Evolutionary conservation across 2,888 invertebrate genomes (phyloP), one percentile per base, ranked within the genome.

Genomic region (Cheilosia scutellata): DNA sequence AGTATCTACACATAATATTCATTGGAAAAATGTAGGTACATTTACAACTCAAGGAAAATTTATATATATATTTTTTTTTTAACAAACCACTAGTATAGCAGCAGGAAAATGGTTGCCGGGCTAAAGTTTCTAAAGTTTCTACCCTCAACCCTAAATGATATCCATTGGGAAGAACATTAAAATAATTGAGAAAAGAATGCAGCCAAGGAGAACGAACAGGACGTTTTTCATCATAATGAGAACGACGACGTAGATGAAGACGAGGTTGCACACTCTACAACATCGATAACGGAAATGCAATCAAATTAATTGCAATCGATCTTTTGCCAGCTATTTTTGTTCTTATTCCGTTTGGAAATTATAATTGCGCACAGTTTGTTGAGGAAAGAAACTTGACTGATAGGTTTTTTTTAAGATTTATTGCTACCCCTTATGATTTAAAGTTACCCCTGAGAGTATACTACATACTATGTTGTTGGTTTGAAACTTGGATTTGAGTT

Each of bases 231-330:
- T 65, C 40, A 55, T 72, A 77, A 66, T 66, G 60, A 70, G 75
- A 62, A 47, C 33, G 27, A 29, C 4, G 49, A 44, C n/a, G n/a
- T n/a, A n/a, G 42, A 42, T 1, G 16, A 49, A 4, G 20, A 74
- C 40, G 44, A 66, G 68, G 37, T 51, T 63, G 60, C 49, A 70
- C 57, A 76, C 55, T 78, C 42, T 44, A 49, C 62, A 72, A 60
- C 83, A 62, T 74, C 78, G 83, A 83, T 74, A 68, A 57, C 72
- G 78, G 7, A 84, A 76, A 80, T 77, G 82, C 82, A 86, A 86
- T 86, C 82, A 86, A 82, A 66, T 82, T 86, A 86, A 86, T 86
- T 86, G 86, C 77, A 82, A 82, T 86, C 82, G 86, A 86, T 86
- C 77, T 86, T 71, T 75, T 53, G 4, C 27, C 33, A 66, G 65